Evolutionary conservation across 2,113 vertebrate species (phyloP).

Genomic region (Panthera uncia): DNA sequence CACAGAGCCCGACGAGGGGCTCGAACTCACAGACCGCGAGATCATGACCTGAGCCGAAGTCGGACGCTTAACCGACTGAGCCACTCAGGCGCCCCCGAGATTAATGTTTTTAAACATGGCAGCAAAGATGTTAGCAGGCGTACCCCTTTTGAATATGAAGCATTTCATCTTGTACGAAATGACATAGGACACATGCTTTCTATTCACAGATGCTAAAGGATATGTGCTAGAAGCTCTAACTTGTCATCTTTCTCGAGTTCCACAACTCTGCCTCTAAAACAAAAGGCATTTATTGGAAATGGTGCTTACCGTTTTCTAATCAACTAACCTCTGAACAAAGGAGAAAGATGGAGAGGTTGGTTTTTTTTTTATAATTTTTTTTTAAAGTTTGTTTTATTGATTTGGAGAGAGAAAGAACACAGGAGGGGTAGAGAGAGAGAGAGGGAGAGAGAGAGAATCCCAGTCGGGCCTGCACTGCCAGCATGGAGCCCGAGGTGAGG

Average conservation of each 20-base stretch:
- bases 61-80: too few species aligned
- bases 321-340: background rate
- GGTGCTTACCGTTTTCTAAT: slow-evolving; percentile 7
- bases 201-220: background rate
- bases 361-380: too few species aligned
- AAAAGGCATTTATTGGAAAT: slow-evolving; percentile 27
- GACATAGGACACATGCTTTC: background rate
- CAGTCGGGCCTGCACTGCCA: too few species aligned
- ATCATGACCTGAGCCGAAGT: too few species aligned
- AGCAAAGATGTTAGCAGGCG: background rate
- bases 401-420: too few species aligned
- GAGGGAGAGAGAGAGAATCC: too few species aligned
- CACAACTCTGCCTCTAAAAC: background rate
- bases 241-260: background rate
- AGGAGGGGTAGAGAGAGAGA: too few species aligned
- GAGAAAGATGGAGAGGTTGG: background rate
- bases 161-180: background rate
- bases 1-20: too few species aligned
- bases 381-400: too few species aligned
- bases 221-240: background rate
- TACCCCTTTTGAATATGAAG: background rate
- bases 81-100: background rate
- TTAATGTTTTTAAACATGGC: background rate
- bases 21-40: too few species aligned
- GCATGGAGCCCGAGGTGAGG: too few species aligned